Conservation (phyloP, 2,113 vertebrate species). For the Toxostoma redivivum region DNA sequence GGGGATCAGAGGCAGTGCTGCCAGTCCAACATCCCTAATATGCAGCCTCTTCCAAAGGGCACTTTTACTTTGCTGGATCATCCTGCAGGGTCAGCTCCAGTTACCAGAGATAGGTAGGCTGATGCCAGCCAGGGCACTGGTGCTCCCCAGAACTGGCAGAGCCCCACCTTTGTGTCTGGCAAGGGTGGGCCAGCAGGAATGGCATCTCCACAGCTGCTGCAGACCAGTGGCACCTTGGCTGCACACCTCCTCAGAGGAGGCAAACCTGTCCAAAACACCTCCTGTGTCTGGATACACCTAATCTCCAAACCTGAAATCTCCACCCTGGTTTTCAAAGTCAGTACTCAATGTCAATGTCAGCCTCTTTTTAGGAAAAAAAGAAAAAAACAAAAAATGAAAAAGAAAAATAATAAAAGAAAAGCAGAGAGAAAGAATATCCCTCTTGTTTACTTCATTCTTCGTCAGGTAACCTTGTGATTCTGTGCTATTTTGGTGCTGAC, state of each 20-base stretch:
- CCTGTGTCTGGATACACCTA: neutral
- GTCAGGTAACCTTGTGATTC: slow-evolving; percentile 61
- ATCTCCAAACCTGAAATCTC: neutral
- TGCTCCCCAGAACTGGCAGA: neutral
- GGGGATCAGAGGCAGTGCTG: neutral
- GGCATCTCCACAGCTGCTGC: neutral
- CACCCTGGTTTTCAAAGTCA: neutral
- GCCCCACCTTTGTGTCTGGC: fast-evolving
- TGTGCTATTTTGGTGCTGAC: slow-evolving; percentile 55
- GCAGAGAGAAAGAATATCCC: slow-evolving; percentile 12
- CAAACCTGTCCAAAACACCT: neutral
- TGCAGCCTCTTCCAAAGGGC: neutral
- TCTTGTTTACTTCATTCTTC: slow-evolving; percentile 56
- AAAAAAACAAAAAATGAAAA: no score
- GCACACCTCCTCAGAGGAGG: neutral
- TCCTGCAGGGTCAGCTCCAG: neutral
- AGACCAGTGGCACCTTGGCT: neutral
- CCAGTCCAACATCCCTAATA: neutral
- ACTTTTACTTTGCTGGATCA: neutral
- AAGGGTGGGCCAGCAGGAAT: neutral
- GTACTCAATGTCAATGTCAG: neutral
- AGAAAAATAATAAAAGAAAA: neutral
- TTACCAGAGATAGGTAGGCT: neutral
- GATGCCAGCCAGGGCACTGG: neutral
- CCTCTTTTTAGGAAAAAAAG: neutral